Evolutionary conservation across 2,888 invertebrate genomes (phyloP), one percentile per base, ranked within the genome.

Genomic region (Xiphydria camelus): DNA sequence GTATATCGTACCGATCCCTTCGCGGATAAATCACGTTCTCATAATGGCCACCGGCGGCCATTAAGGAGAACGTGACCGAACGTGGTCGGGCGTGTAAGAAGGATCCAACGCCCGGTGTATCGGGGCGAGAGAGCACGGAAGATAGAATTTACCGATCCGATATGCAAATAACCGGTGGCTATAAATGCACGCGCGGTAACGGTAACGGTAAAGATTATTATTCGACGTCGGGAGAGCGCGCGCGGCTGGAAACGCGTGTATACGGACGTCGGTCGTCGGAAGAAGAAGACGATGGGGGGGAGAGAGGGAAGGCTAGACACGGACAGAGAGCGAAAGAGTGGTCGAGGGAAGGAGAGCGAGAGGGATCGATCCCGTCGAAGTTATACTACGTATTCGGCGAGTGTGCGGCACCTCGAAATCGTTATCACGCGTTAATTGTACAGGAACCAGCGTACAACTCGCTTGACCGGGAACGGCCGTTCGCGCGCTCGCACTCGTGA

Each of bases 71-170:
- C 5, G 33, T 9, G 9, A 7, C 5, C 14, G 18, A 7, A 10
- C 9, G 15, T 9, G 33, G 33, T 7, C 5, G 33, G 18, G 45
- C 49, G 37, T 41, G 15, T 21, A 35, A 57, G 39, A 48, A 48
- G 42, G 10, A 12, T 29, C 15, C 20, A 14, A 17, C 29, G n/a
- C 38, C 10, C 22, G 18, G 29, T 10, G 39, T 43, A 44, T 37
- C 36, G 18, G 31, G 15, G 41, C 17, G n/a, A n/a, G n/a, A 9
- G 41, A 20, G 10, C 38, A 38, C 40, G 22, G 23, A 34, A 36
- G 55, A 59, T 61, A 59, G 65, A 64, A 66, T 62, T 64, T 64
- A 61, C 62, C 62, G 64, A 67, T 66, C 66, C 61, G 66, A 67
- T 67, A 67, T 67, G 67, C 66, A 67, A 67, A 67, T 67, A 61